Percentiles rank a stretch among this genome's conserved stretches.
Conservation (phyloP, 2,888 invertebrate genomes). For the Halocaridina rubra region DNA sequence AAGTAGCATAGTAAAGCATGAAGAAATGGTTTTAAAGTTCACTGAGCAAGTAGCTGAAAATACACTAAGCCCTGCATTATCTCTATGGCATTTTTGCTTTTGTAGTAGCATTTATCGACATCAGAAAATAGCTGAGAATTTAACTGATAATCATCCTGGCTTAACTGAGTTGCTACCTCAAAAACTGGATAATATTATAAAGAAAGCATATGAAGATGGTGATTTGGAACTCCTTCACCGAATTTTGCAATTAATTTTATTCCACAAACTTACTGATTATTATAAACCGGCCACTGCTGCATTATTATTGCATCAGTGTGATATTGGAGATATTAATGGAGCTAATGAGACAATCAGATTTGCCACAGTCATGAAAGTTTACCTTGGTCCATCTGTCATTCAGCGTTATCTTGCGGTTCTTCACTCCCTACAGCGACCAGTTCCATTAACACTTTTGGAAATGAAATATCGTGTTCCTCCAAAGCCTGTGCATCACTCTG, state of each 20-base stretch:
- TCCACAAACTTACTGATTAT: neutral
- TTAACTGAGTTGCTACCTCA: neutral
- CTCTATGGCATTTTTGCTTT: neutral
- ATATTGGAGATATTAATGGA: neutral
- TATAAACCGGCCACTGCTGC: neutral
- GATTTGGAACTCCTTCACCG: neutral
- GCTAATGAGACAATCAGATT: neutral
- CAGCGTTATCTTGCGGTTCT: neutral
- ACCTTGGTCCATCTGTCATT: neutral
- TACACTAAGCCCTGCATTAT: neutral
- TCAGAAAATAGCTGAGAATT: neutral
- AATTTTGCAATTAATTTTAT: neutral
- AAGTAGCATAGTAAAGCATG: too few relatives aligned
- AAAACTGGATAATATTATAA: neutral
- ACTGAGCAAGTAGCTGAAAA: neutral
- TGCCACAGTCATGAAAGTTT: neutral
- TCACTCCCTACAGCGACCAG: neutral
- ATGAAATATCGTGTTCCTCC: neutral
- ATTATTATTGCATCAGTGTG: neutral
- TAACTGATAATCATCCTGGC: neutral
- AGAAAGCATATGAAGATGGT: neutral
- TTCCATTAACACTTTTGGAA: neutral
- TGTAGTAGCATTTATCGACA: neutral
- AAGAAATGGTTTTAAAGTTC: neutral
- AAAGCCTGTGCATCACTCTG: neutral